Percentiles rank a stretch among this genome's conserved stretches.
phyloP scores from a whole-genome alignment of 2,113 vertebrate species.

The Pterocles gutturalis region DNA sequence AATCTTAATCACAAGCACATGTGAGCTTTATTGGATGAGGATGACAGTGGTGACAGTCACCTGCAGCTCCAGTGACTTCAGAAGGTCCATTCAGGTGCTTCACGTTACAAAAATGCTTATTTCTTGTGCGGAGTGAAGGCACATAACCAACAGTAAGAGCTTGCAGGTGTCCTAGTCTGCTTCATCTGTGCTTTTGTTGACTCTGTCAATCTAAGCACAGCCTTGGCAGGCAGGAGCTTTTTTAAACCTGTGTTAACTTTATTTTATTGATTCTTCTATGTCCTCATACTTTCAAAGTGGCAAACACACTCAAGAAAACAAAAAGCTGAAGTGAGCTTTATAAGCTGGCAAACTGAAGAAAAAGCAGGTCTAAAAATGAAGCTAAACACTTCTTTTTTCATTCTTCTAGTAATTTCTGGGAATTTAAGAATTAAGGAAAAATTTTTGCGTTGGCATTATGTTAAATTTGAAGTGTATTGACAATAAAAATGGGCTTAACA shows the following conservation, averaged over 20 bases:
- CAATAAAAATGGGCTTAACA: conserved; percentile 74
- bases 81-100: background rate
- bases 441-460: conserved; percentile 43
- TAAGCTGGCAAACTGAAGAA: background rate
- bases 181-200: conserved; percentile 56
- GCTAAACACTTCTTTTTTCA: conserved; percentile 16
- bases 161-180: conserved; percentile 46
- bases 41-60: background rate
- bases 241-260: conserved; percentile 49
- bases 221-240: conserved; percentile 32
- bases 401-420: conserved; percentile 56
- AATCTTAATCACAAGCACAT: background rate
- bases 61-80: background rate
- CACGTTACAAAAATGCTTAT: background rate
- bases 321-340: conserved; percentile 7
- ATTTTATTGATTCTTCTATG: conserved; percentile 45
- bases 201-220: conserved; percentile 14
- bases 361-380: conserved; percentile 15
- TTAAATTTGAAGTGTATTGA: conserved; percentile 74
- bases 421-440: conserved; percentile 68
- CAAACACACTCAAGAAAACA: conserved; percentile 23
- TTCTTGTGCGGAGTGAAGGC: background rate
- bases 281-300: conserved; percentile 34
- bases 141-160: background rate
- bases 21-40: background rate